Base-by-base conservation (phyloP, 2,888 invertebrate species). In the Cybosia mesomella region DNA sequence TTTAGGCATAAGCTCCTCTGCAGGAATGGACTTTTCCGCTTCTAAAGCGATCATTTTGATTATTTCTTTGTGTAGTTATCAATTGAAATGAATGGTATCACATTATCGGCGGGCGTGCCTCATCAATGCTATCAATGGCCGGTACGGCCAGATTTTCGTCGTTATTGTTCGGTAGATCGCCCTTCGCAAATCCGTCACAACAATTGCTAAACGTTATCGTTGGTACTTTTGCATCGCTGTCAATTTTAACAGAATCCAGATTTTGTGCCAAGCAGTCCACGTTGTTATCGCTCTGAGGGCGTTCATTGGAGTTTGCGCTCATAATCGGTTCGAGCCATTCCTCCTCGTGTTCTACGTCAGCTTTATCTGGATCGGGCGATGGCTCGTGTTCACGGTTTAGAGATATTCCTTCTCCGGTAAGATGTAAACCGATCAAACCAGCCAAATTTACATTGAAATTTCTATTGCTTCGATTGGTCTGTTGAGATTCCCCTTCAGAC, bases 201-300 rank as follows among this genome's bases (percentile, higher is more conserved):
- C 93, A 95, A 87, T 94, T 92, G 82, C 94, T 95, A 83, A 94
- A 94, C 75, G 95, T 95, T 91, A 95, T 95, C 72, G 89, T 86
- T 58, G 95, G 95, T 69, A 95, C 88, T 76, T 91, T 91, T 58
- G 83, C 91, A 90, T 93, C 89, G 81, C 87, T 87, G 76, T 92
- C 89, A 69, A 94, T 88, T 84, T 89, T 89, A 58, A 93, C 89
- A 53, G 89, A 84, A 70, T 86, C 83, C 74, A 95, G 84, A 75
- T 86, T 89, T 86, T 91, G 89, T 81, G 89, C 87, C 79, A 95
- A 82, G 71, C 87, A 83, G 61, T 93, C 92, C 73, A 94, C 90
- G 79, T 82, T 83, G 66, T 84, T 76, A 78, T 89, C 88, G 78
- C 75, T 81, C 66, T 83, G 86, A 61, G 86, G 78, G 68, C 85